phyloP scores from a whole-genome alignment of 2,113 vertebrate genomes.

The Origma solitaria region DNA sequence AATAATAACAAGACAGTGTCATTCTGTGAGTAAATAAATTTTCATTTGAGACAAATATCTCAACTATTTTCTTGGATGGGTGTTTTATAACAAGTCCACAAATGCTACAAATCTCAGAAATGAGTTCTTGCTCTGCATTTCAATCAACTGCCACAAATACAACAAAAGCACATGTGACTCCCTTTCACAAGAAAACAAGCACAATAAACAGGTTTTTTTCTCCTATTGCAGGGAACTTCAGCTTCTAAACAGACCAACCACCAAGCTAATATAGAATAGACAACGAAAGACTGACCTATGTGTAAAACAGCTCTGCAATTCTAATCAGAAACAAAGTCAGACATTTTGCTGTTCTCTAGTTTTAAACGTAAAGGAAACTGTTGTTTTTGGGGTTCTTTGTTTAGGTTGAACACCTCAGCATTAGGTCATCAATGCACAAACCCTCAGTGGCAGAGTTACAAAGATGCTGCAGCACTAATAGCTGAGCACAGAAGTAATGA shows the following conservation, averaged over 20 bases:
- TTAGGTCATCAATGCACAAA: background rate
- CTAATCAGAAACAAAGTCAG: background rate
- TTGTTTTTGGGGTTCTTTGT: background rate
- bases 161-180: background rate
- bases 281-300: background rate
- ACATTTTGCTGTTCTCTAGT: background rate
- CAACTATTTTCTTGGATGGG: background rate
- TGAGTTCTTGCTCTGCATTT: background rate
- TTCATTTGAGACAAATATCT: background rate
- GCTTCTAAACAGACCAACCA: background rate
- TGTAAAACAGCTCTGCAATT: background rate
- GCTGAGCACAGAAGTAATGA: accelerated
- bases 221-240: background rate
- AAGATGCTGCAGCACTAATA: background rate
- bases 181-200: background rate
- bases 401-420: background rate
- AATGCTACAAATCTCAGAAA: background rate
- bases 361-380: background rate
- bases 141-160: background rate
- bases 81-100: background rate
- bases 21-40: background rate
- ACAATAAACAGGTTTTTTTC: background rate
- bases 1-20: background rate
- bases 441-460: background rate
- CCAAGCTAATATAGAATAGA: background rate